Percentiles rank a stretch among this genome's conserved stretches.
These are phyloP conservation scores for Tiliqua scincoides DNA, from an alignment of 2,113 vertebrate species.

Conservation along the genomic window DNA sequence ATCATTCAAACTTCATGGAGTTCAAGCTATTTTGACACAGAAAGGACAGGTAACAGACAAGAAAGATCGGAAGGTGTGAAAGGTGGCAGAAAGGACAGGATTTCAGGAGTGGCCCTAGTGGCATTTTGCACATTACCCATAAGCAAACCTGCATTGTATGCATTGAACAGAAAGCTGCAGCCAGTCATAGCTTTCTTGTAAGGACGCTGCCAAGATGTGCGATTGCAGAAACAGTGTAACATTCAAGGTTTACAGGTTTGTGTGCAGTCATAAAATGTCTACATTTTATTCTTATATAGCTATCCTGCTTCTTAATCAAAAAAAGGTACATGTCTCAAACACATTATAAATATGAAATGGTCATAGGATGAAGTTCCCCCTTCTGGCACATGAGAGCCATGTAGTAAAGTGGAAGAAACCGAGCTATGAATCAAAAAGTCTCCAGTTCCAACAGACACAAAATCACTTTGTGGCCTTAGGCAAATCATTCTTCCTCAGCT, in stretches of 20 bases:
- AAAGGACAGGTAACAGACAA: not conserved
- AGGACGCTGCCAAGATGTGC: not conserved
- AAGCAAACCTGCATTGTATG: not conserved
- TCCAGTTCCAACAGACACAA: no score
- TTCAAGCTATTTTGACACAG: no score
- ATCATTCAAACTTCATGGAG: no score
- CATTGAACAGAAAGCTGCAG: no score
- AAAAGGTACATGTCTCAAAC: not conserved
- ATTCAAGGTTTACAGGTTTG: not conserved
- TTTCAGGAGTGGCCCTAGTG: no score
- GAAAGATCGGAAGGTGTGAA: not conserved
- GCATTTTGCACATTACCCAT: not conserved
- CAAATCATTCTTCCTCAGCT: no score
- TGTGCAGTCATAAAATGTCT: not conserved
- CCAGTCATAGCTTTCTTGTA: not conserved
- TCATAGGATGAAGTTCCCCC: not conserved
- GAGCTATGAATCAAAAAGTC: no score
- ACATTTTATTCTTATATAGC: not conserved
- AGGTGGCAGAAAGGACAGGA: not conserved
- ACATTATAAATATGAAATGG: not conserved
- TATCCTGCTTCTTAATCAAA: not conserved
- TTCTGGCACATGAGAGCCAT: no score
- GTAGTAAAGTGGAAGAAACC: no score
- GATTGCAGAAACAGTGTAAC: not conserved
- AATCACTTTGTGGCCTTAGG: no score